Evolutionary conservation across 2,113 vertebrate genomes (phyloP).

Genomic region (Siphamia tubifer): DNA sequence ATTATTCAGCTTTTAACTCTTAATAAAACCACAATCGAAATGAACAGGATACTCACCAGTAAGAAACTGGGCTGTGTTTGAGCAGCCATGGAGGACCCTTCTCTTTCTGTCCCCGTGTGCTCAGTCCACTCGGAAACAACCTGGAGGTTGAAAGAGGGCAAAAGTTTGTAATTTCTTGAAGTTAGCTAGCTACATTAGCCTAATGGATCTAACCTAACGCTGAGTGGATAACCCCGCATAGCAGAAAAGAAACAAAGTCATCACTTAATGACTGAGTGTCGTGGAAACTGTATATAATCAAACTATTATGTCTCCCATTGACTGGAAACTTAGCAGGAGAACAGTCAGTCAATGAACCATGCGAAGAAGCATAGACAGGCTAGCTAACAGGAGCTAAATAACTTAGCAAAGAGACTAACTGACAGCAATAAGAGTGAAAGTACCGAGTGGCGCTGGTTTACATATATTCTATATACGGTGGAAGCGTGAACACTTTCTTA

Average conservation of each 20-base stretch:
- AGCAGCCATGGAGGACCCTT: constrained; percentile 68
- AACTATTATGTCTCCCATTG: not conserved
- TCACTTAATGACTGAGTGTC: not conserved
- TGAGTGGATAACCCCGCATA: not conserved
- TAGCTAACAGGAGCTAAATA: constrained; percentile 14
- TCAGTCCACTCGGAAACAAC: not conserved
- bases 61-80: constrained; percentile 86
- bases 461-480: not conserved
- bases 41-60: constrained; percentile 75
- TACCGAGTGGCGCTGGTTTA: fast-evolving
- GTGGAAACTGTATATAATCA: not conserved
- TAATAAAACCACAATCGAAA: too few relatives aligned
- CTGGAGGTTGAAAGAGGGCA: not conserved
- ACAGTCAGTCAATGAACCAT: not conserved
- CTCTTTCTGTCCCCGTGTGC: not conserved
- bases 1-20: too few relatives aligned
- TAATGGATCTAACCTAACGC: not conserved
- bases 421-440: not conserved
- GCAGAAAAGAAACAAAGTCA: not conserved
- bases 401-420: not conserved
- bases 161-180: not conserved
- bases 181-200: not conserved
- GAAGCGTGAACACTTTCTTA: not conserved
- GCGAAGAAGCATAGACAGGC: not conserved
- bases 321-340: not conserved